These are phyloP conservation scores for Carapus acus DNA, from an alignment of 2,797 vertebrate genomes.

Conservation along the genomic window DNA sequence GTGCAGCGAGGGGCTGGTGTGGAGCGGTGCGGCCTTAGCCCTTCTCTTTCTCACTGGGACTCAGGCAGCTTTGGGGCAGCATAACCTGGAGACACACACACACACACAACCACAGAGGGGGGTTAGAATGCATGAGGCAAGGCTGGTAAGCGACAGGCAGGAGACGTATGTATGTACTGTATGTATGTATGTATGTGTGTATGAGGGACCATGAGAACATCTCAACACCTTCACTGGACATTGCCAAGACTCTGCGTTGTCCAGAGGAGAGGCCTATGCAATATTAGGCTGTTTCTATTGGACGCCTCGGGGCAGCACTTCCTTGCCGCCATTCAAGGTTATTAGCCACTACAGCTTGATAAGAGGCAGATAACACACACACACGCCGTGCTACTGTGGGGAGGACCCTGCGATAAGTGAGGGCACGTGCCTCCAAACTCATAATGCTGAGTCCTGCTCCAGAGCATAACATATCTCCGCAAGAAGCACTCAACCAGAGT, in stretches of 20 bases:
- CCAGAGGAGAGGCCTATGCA: no score
- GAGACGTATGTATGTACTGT: no score
- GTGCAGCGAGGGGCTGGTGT: conserved; percentile 44
- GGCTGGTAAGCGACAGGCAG: no score
- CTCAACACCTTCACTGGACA: no score
- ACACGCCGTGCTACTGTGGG: conserved; percentile 51
- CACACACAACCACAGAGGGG: conserved; percentile 12
- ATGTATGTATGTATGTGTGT: neutral
- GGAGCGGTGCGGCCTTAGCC: conserved; percentile 68
- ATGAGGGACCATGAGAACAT: neutral
- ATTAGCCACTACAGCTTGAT: conserved; percentile 53
- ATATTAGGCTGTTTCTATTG: no score
- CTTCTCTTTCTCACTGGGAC: conserved; percentile 80
- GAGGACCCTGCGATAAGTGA: conserved; percentile 52
- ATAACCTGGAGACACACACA: conserved; percentile 71
- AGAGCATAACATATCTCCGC: neutral
- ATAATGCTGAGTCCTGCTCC: neutral
- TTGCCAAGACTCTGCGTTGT: no score
- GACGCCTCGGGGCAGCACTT: conserved; percentile 13
- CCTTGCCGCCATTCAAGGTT: conserved; percentile 40
- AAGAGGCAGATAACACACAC: conserved; percentile 59
- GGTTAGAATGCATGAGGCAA: conserved; percentile 23
- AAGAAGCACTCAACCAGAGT: neutral
- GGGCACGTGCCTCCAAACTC: conserved; percentile 20
- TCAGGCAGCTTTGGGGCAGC: conserved; percentile 78